Conservation (phyloP, 2,113 vertebrate genomes). For the Aphyosemion australe region DNA sequence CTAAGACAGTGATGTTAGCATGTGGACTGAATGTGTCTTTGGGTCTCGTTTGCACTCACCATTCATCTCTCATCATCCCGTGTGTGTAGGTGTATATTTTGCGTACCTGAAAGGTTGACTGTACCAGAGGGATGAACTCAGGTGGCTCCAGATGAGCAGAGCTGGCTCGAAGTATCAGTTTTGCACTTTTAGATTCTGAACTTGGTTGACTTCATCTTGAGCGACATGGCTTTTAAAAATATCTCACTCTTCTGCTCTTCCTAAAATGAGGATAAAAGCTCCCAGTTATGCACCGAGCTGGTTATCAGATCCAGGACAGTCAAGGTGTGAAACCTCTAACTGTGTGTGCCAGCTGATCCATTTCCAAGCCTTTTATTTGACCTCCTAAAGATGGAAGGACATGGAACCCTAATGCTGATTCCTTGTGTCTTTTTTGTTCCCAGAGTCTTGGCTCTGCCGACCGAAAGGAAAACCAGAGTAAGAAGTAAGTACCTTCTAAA, state of each 20-base stretch:
- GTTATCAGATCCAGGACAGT: background rate
- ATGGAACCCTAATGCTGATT: background rate
- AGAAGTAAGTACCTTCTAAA: slow-evolving; percentile 80
- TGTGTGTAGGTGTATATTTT: slow-evolving; percentile 11
- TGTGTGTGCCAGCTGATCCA: background rate
- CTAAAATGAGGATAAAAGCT: background rate
- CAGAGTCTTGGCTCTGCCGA: slow-evolving; percentile 88
- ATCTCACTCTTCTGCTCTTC: background rate
- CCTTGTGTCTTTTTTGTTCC: slow-evolving; percentile 55
- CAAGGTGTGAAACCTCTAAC: background rate
- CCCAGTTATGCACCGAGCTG: background rate
- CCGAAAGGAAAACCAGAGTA: slow-evolving; percentile 83
- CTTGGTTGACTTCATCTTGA: slow-evolving; percentile 13
- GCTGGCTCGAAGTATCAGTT: slow-evolving; percentile 8
- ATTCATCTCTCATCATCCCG: slow-evolving; percentile 23
- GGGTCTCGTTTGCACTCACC: slow-evolving; percentile 10
- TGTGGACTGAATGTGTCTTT: background rate
- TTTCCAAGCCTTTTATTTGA: background rate
- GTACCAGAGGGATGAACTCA: slow-evolving; percentile 3
- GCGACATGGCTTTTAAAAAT: slow-evolving; percentile 21
- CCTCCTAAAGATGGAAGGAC: background rate
- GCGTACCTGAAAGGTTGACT: slow-evolving; percentile 13
- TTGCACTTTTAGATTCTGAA: slow-evolving; percentile 15
- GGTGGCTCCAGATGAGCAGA: slow-evolving; percentile 31
- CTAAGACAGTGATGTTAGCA: background rate